Evolutionary conservation across 2,113 vertebrate genomes (phyloP).

Genomic region (Meleagris gallopavo): DNA sequence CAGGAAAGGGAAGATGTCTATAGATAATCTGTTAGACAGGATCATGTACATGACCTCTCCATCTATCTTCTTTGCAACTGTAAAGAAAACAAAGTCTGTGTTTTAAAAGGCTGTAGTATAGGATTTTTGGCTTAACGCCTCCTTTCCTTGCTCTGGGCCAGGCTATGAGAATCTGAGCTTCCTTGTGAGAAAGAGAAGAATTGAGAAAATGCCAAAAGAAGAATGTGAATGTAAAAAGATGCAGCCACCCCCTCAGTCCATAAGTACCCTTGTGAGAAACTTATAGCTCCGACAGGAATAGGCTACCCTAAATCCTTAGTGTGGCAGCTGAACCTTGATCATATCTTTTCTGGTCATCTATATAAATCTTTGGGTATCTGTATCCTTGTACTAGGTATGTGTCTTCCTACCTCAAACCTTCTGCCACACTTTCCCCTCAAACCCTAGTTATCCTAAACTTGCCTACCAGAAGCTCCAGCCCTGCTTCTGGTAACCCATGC

Average conservation of each 20-base stretch:
- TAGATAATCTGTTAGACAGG: not conserved
- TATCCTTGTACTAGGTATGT: not conserved
- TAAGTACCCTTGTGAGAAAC: not conserved
- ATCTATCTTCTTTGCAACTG: not conserved
- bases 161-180: not conserved
- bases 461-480: conserved; percentile 4
- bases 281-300: not conserved
- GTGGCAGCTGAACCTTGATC: not conserved
- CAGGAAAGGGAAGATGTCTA: not conserved
- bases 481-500: not conserved
- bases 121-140: not conserved
- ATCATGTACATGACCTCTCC: not conserved
- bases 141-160: not conserved
- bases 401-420: not conserved
- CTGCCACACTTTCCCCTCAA: not conserved
- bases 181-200: not conserved
- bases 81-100: not conserved
- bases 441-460: not conserved
- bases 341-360: not conserved
- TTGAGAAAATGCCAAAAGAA: not conserved
- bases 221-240: not conserved
- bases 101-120: not conserved
- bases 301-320: not conserved
- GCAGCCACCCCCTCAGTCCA: not conserved
- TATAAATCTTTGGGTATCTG: not conserved